Evolutionary conservation across 2,888 invertebrate species (phyloP).

Genomic region (Agapetus fuscipes): DNA sequence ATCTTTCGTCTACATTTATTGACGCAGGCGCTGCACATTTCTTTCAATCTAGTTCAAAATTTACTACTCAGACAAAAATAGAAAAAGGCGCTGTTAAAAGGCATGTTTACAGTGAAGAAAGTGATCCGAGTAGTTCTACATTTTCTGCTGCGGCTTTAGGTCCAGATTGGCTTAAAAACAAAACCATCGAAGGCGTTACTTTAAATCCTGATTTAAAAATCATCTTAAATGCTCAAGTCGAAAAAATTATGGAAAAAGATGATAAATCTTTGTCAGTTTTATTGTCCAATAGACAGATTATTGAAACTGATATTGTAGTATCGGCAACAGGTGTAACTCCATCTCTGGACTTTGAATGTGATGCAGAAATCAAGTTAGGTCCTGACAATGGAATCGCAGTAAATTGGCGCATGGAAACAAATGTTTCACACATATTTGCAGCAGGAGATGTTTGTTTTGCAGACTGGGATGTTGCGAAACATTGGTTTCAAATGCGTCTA

Average conservation of each 20-base stretch:
- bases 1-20: conserved; percentile 88
- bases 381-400: conserved; percentile 79
- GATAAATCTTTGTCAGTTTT: conserved; percentile 56
- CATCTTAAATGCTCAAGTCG: conserved; percentile 50
- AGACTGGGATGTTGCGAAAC: conserved; percentile 63
- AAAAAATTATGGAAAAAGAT: conserved; percentile 32
- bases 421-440: conserved; percentile 70
- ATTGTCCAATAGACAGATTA: conserved; percentile 60
- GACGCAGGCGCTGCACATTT: conserved; percentile 95
- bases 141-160: conserved; percentile 82
- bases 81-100: conserved; percentile 40
- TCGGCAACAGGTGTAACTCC: conserved; percentile 92
- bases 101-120: conserved; percentile 56
- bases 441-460: conserved; percentile 91
- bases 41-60: conserved; percentile 59
- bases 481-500: conserved; percentile 92
- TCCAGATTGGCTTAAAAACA: conserved; percentile 86
- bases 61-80: conserved; percentile 48
- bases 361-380: conserved; percentile 41
- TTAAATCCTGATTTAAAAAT: conserved; percentile 46
- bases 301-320: conserved; percentile 82
- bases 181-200: conserved; percentile 48
- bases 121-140: conserved; percentile 33
- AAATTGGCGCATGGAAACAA: conserved; percentile 78
- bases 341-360: conserved; percentile 48